A percentile compares a stretch with the other conserved stretches of the same genome.
Conservation (phyloP, 2,113 vertebrate genomes). For the Gasterosteus aculeatus region DNA sequence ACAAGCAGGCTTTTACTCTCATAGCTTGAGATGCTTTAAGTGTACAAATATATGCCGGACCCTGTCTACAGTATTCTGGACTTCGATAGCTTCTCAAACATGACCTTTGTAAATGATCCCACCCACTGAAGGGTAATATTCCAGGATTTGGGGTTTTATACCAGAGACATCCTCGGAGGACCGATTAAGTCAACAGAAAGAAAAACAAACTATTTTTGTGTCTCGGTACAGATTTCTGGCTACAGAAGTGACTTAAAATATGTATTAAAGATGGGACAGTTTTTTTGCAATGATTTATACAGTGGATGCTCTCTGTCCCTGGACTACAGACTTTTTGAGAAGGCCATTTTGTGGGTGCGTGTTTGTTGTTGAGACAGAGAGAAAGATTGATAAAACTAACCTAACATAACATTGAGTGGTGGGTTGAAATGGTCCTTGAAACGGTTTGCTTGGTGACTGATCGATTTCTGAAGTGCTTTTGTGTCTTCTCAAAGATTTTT, state of each 20-base stretch:
- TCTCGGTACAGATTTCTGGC: slow-evolving; percentile 40
- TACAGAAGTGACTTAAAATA: slow-evolving; percentile 42
- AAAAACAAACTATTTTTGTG: slow-evolving; percentile 11
- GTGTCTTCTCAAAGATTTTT: slow-evolving; percentile 5
- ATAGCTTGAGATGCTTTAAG: slow-evolving; percentile 10
- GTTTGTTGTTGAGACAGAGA: not conserved
- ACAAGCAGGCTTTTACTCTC: slow-evolving; percentile 39
- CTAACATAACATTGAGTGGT: slow-evolving; percentile 9
- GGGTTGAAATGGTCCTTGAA: not conserved
- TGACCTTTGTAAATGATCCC: slow-evolving; percentile 52
- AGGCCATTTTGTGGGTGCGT: slow-evolving; percentile 9
- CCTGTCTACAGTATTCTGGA: slow-evolving; percentile 28
- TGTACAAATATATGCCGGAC: slow-evolving; percentile 42
- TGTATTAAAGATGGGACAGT: slow-evolving; percentile 35
- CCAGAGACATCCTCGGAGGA: slow-evolving; percentile 22
- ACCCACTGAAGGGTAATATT: slow-evolving; percentile 20
- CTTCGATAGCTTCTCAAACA: slow-evolving; percentile 45
- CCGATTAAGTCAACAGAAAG: slow-evolving; percentile 16
- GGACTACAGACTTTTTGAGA: slow-evolving; percentile 19
- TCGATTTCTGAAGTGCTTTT: slow-evolving; percentile 17
- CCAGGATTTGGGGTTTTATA: slow-evolving; percentile 44
- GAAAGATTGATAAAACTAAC: slow-evolving; percentile 8
- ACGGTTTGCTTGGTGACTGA: slow-evolving; percentile 15
- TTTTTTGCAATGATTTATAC: not conserved
- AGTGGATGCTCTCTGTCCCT: not conserved